Conservation (phyloP, 2,113 vertebrate genomes). For the Aegithalos caudatus region DNA sequence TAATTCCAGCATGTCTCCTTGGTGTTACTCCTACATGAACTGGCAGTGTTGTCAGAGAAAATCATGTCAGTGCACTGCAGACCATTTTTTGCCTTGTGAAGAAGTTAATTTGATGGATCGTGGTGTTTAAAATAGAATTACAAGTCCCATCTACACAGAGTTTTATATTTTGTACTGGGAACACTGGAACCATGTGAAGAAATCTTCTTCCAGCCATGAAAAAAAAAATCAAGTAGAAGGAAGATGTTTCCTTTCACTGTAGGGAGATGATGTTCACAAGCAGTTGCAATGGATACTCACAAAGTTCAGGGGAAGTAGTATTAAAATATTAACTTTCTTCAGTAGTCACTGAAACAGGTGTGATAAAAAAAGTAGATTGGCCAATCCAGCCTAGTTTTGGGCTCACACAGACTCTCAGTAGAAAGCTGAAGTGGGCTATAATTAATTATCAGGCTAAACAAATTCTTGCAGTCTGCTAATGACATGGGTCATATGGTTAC, state of each 20-base stretch:
- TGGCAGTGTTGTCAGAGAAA: slow-evolving; percentile 59
- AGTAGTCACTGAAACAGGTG: neutral
- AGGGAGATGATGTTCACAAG: neutral
- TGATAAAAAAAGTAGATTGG: neutral
- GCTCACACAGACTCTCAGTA: neutral
- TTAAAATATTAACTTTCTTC: neutral
- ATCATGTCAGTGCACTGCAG: slow-evolving; percentile 38
- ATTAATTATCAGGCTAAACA: neutral
- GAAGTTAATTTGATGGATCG: neutral
- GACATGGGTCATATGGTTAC: neutral
- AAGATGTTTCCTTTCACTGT: neutral
- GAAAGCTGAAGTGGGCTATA: neutral
- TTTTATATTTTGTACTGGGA: neutral
- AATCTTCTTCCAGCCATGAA: neutral
- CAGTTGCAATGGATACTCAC: neutral
- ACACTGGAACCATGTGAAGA: neutral
- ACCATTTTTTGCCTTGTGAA: slow-evolving; percentile 27
- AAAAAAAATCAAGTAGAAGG: neutral
- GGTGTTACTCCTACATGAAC: slow-evolving; percentile 45
- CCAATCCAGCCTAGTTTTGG: neutral
- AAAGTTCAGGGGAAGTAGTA: neutral
- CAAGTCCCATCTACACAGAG: neutral
- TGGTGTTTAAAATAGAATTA: neutral
- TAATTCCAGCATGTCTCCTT: slow-evolving; percentile 36
- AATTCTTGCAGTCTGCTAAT: neutral